These are phyloP conservation scores for Calephelis virginiensis DNA, from an alignment of 1,140 invertebrate genomes.

Conservation along the genomic window DNA sequence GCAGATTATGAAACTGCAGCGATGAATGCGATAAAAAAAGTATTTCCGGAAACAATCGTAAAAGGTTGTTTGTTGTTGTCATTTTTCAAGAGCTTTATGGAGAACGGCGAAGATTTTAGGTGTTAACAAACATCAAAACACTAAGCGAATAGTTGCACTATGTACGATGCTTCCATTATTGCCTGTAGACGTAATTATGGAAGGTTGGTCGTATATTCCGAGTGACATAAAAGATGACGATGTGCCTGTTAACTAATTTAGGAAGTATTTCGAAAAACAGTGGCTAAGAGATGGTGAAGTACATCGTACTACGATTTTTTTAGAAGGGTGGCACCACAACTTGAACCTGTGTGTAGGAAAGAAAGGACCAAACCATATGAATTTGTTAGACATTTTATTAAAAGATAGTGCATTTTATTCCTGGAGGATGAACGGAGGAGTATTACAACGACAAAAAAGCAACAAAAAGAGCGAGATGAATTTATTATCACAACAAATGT, in stretches of 20 bases:
- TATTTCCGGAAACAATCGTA: neutral
- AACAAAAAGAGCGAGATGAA: neutral
- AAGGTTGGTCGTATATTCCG: neutral
- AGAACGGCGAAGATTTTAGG: neutral
- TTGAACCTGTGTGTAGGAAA: slow-evolving; percentile 1
- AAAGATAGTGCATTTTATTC: neutral
- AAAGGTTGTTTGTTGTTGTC: slow-evolving; percentile 1
- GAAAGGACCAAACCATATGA: too few species aligned
- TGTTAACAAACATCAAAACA: too few species aligned
- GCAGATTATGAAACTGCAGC: too few species aligned
- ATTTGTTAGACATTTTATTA: too few species aligned
- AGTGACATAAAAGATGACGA: too few species aligned
- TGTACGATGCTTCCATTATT: neutral
- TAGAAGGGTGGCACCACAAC: neutral
- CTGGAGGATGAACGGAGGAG: too few species aligned
- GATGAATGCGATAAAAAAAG: too few species aligned
- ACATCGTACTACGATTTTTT: too few species aligned
- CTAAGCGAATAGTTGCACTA: slow-evolving; percentile 1
- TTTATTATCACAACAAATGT: slow-evolving; percentile 1
- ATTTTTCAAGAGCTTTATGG: slow-evolving; percentile 2
- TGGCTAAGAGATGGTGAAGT: neutral
- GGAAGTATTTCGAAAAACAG: too few species aligned
- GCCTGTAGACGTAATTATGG: neutral
- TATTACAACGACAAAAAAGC: too few species aligned
- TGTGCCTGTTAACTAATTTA: too few species aligned